These are phyloP conservation scores for Enhydra lutris DNA, from an alignment of 2,113 vertebrate genomes.

Conservation along the genomic window DNA sequence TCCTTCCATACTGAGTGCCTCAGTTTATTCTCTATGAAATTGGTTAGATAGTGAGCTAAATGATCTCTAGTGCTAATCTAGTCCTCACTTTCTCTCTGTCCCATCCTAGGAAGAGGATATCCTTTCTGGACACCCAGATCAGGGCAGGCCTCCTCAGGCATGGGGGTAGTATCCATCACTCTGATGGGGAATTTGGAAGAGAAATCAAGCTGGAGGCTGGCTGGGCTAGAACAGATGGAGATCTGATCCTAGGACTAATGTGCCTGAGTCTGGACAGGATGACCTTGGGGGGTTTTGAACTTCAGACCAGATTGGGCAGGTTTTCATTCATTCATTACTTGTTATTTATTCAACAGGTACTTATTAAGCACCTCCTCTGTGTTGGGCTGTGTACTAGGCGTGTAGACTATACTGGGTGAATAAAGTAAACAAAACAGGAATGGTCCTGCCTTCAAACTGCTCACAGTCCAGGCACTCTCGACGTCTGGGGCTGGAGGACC, in stretches of 20 bases:
- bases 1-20: slow-evolving; percentile 7
- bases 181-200: background rate
- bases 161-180: background rate
- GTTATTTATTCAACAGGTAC: background rate
- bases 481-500: background rate
- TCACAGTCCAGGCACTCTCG: background rate
- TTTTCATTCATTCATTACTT: background rate
- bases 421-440: background rate
- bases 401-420: background rate
- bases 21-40: background rate
- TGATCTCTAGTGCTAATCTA: background rate
- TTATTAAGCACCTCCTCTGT: background rate
- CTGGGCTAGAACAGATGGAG: background rate
- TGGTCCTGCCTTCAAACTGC: background rate
- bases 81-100: background rate
- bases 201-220: background rate
- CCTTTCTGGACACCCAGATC: background rate
- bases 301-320: background rate
- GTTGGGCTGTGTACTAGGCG: background rate
- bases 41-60: background rate
- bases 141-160: background rate
- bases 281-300: background rate
- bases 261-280: background rate
- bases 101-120: too few species aligned
- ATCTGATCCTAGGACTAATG: background rate